Percentiles rank a stretch among this genome's conserved stretches.
Conservation (phyloP, 2,797 vertebrate species). For the Tachyglossus aculeatus region DNA sequence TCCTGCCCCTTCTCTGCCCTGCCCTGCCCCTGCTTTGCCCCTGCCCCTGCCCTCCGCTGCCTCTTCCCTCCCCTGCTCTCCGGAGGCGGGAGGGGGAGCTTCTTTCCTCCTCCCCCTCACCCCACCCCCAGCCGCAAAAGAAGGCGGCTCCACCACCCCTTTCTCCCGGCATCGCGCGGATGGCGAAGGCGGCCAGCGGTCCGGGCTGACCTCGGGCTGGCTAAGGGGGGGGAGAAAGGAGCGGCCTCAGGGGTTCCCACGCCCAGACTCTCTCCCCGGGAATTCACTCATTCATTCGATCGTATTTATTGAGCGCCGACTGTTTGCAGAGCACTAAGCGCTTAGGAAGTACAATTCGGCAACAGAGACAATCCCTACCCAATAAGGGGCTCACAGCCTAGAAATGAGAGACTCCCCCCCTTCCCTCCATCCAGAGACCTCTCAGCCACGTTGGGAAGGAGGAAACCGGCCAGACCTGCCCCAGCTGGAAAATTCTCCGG, state of each 20-base stretch:
- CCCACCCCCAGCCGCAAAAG: not conserved
- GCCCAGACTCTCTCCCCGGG: not conserved
- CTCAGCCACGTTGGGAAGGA: not conserved
- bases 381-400: too few species aligned
- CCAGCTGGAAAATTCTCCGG: too few species aligned
- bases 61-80: not conserved
- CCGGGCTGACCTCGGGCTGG: too few species aligned
- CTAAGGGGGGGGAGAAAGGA: not conserved
- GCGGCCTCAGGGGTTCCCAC: not conserved
- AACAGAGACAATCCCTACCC: too few species aligned
- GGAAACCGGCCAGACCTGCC: not conserved
- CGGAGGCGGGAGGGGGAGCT: not conserved
- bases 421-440: too few species aligned
- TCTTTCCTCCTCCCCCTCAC: not conserved
- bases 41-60: too few species aligned
- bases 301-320: too few species aligned
- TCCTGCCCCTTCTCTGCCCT: not conserved
- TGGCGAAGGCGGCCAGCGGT: not conserved
- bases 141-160: not conserved
- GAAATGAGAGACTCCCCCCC: too few species aligned
- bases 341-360: too few species aligned
- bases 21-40: too few species aligned
- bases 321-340: too few species aligned
- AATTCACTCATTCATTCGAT: too few species aligned
- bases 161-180: not conserved